Evolutionary conservation across 35 echinoderm and acorn worm species (phyloP), one percentile per base, ranked within the genome.

Genomic region (Holothuria glaberrima): DNA sequence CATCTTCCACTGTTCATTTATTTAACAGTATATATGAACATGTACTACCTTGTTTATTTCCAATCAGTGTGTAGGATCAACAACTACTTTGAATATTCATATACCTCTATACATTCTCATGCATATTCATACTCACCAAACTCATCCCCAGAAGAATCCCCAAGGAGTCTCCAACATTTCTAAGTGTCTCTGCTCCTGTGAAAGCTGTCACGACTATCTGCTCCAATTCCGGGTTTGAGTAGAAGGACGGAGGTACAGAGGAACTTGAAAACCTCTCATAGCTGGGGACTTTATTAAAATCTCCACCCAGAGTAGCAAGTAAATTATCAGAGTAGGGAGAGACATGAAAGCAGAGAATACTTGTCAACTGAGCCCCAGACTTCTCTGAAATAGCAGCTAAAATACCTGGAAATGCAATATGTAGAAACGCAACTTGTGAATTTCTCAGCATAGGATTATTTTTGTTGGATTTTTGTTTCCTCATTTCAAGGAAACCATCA

Each of bases 171-270:
- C 97, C 97, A 17, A 94, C 60, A 19, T 71, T 56, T 45, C 92
- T 99, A 48, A 99, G 32, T 30, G 93, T 89, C 44, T 88, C 82
- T 5, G 73, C 62, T 7, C 97, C 91, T 22, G 94, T 87, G 66
- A 99, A 91, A 6, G 97, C 94, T 10, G 95, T 91, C 16, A 93
- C 93, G 0, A 94, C 93, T 52, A 95, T 90, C 88, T 98, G 95
- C 66, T 98, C 95, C 63, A 98, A 44, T 66, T 98, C 95, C 0
- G 95, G 86, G 60, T 90, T 88, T n/a, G 97, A 93, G 70, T 99
- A 98, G 83, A 99, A 99, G 13, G 84, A 70, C 13, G 90, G 68
- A 0, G 92, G 89, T 5, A 83, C 76, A 0, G 58, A 76, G 0
- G 86, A 71, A 35, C 97, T 89, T 21, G 84, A 78, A 50, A 91